Evolutionary conservation across 2,888 invertebrate genomes (phyloP).

Genomic region (Hydraecia micacea): DNA sequence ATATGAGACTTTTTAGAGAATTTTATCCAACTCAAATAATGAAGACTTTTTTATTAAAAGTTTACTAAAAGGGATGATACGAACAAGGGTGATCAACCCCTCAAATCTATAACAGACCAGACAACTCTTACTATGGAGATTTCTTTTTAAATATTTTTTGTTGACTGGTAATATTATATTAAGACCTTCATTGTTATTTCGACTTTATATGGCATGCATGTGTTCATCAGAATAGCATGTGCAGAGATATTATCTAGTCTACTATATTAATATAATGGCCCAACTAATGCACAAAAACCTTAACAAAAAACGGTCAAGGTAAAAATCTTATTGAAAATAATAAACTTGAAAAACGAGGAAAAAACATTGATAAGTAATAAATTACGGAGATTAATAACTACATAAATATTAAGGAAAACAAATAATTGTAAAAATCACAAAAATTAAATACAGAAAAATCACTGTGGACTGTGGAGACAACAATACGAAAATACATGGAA

Average conservation of each 20-base stretch:
- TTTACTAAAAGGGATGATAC: slow-evolving; percentile 11
- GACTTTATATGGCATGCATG: slow-evolving; percentile 17
- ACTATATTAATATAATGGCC: slow-evolving; percentile 3
- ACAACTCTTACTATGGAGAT: slow-evolving; percentile 2
- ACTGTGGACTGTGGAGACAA: no score
- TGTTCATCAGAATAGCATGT: slow-evolving; percentile 25
- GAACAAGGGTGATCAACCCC: slow-evolving; percentile 13
- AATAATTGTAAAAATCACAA: background rate
- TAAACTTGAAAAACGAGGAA: slow-evolving; percentile 17
- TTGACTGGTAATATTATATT: background rate
- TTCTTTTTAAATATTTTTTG: slow-evolving; percentile 13
- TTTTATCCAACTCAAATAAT: slow-evolving; percentile 11
- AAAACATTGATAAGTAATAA: background rate
- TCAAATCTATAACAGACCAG: slow-evolving; percentile 2
- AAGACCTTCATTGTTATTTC: slow-evolving; percentile 14
- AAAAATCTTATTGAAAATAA: background rate
- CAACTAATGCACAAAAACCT: slow-evolving; percentile 14
- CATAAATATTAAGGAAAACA: background rate
- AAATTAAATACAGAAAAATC: background rate
- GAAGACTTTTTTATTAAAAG: background rate
- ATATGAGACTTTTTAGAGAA: background rate
- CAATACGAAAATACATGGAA: no score
- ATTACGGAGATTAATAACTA: background rate
- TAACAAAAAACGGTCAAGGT: slow-evolving; percentile 24
- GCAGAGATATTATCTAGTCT: slow-evolving; percentile 7